Evolutionary conservation across 2,888 invertebrate genomes (phyloP), one percentile per base, ranked within the genome.

Genomic region (Nephrotoma flavescens): DNA sequence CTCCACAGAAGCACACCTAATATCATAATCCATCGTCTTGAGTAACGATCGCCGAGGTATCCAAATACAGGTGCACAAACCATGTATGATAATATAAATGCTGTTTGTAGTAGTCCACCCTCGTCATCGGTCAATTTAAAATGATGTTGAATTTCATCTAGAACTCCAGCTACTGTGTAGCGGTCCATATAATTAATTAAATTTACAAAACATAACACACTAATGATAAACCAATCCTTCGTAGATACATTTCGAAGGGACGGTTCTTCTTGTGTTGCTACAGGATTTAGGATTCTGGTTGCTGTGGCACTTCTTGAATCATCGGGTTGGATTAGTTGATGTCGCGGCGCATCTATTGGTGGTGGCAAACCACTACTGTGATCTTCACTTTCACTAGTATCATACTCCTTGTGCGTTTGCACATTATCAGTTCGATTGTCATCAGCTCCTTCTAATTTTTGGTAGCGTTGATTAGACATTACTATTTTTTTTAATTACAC

Each of bases 171-270:
- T 89, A 99, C 93, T 86, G 99, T 99, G 90, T 97, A 99, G 91
- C 99, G 95, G 92, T 99, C 99, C 98, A 99, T 99, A 91, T 99
- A 99, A 93, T 99, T 99, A 91, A 99, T 97, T 89, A 99, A 94
- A 92, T 99, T 99, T 88, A 99, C 96, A 90, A 95, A 97, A 91
- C 97, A 97, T 89, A 99, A 92, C 89, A 98, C 94, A 86, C 92
- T 92, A 87, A 98, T 96, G 86, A 96, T 96, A 89, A 91, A 90
- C 91, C 90, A 91, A 47, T 91, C 88, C 6, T 84, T 88, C 3
- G 94, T 31, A 11, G 87, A 45, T 5, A 88, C 86, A 11, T 5
- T 71, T 71, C 71, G 11, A 9, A 71, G 31, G 11, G 71, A 11
- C 0, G 2, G 31, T 11, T 71, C 71, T 7, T 15, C 15, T 7